phyloP scores from a whole-genome alignment of 1,140 invertebrate species.

The Laupala kohalensis region DNA sequence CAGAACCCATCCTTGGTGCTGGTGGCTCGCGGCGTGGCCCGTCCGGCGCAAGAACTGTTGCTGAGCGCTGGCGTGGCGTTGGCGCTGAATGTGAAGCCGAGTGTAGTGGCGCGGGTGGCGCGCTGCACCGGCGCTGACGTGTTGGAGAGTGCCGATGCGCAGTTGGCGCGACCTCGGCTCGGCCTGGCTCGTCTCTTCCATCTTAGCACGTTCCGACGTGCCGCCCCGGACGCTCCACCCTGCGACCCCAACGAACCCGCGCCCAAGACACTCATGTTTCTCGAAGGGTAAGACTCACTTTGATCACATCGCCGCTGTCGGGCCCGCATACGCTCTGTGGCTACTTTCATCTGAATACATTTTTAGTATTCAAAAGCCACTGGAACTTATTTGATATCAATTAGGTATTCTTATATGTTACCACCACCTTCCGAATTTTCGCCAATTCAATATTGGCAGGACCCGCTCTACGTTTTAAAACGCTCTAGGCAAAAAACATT shows the following conservation, averaged over 20 bases:
- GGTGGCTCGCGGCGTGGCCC: conserved; percentile 78
- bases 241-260: no score
- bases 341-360: no score
- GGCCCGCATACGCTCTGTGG: no score
- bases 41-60: conserved; percentile 76
- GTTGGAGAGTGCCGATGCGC: conserved; percentile 78
- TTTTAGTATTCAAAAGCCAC: no score
- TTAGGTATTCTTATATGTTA: no score
- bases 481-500: no score
- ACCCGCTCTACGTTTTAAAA: no score
- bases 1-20: conserved; percentile 77
- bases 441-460: no score
- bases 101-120: conserved; percentile 70
- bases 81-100: conserved; percentile 75
- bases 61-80: conserved; percentile 70
- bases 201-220: conserved; percentile 44
- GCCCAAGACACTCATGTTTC: conserved; percentile 80
- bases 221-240: background rate
- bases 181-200: conserved; percentile 82
- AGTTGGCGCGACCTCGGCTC: conserved; percentile 66
- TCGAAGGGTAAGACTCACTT: conserved; percentile 70
- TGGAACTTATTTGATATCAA: no score
- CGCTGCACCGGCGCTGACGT: conserved; percentile 74
- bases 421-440: no score
- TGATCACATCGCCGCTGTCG: no score